Evolutionary conservation across 2,797 vertebrate species (phyloP), one percentile per base, ranked within the genome.

Genomic region (Sebastes matsubarae): DNA sequence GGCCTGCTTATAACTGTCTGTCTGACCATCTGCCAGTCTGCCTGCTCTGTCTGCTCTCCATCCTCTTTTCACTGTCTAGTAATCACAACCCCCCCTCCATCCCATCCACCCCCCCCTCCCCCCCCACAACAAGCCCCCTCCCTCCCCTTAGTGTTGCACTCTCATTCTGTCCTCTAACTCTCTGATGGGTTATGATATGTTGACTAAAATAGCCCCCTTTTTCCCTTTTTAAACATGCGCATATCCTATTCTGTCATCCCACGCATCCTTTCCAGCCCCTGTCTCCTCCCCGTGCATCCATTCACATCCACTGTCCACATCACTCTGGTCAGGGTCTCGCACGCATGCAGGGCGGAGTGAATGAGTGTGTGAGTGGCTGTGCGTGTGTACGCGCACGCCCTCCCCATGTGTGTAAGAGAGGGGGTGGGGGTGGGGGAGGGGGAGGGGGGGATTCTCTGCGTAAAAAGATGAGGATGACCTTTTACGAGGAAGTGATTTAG

Each of bases 401-500:
- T 67, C 50, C 20, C 20, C 8, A 10, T n/a, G 80, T 73, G 74
- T 77, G 71, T 52, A 59, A 16, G 50, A 12, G 38, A 10, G 67
- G 16, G 4, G 64, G 24, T 14, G 52, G 14, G 5, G 29, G 52
- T 24, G 30, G 13, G 9, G 5, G 34, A 13, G 34, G 34, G 11
- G 64, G 60, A 46, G 52, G 24, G 38, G 13, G 54, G 36, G n/a
- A 32, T 72, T 74, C 72, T 88, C 36, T 78, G 83, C 66, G 76
- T 86, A 83, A 90, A 87, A 46, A 78, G 85, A 87, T 76, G 85
- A 89, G 85, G 84, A 77, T 94, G 93, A 94, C 94, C 92, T 95
- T 94, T 94, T 74, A 75, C 22, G 77, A 86, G 85, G 90, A 92
- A 90, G 80, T 83, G 89, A 92, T 92, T 93, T 93, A 88, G 92